Conservation (phyloP, 2,888 invertebrate genomes). For the Ischnura elegans region DNA sequence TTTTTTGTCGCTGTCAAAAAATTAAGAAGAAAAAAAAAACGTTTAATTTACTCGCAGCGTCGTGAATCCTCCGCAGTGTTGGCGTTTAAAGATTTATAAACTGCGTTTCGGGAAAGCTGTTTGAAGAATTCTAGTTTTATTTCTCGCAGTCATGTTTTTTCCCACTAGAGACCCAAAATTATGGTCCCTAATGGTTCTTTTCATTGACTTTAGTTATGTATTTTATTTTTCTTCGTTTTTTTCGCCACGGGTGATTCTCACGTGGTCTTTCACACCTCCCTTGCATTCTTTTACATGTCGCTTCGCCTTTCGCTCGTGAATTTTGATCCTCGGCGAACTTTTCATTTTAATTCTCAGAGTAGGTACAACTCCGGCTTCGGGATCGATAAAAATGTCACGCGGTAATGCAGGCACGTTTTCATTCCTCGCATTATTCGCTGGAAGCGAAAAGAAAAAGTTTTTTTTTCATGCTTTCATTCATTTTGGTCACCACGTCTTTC, state of each 20-base stretch:
- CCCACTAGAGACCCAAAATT: background rate
- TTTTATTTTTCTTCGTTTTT: no score
- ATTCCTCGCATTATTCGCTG: background rate
- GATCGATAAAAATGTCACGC: background rate
- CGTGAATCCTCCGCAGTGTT: background rate
- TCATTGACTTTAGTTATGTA: no score
- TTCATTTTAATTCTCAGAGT: background rate
- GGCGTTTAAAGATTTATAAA: constrained; percentile 26
- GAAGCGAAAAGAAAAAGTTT: no score
- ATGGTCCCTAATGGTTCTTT: background rate
- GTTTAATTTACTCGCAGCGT: constrained; percentile 13
- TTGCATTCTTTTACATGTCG: background rate
- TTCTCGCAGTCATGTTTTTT: background rate
- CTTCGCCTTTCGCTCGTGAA: background rate
- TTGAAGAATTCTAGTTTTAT: background rate
- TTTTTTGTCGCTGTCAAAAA: background rate
- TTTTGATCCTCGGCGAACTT: background rate
- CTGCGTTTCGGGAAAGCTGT: background rate
- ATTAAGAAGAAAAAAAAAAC: background rate
- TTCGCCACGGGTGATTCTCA: background rate
- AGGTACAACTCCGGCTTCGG: background rate
- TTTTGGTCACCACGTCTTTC: no score
- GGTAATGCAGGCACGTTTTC: background rate
- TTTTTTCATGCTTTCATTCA: no score
- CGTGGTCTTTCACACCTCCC: background rate